A percentile compares a stretch with the other conserved stretches of the same genome.
Conservation (phyloP, 2,113 vertebrate species). For the Python bivittatus region DNA sequence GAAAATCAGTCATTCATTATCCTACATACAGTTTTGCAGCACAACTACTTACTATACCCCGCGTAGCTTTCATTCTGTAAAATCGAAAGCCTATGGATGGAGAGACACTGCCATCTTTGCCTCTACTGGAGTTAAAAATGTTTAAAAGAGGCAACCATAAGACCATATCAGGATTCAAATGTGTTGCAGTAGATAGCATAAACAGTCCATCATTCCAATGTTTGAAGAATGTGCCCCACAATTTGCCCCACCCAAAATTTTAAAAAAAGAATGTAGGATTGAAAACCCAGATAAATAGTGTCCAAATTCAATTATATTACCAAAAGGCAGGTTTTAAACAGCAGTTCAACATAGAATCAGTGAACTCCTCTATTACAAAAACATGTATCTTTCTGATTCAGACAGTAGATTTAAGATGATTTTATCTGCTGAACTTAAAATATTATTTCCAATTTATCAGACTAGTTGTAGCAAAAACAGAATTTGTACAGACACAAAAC, state of each 20-base stretch:
- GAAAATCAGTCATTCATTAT: neutral
- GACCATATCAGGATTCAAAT: neutral
- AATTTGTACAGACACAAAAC: neutral
- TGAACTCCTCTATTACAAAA: neutral
- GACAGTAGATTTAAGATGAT: neutral
- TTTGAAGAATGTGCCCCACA: neutral
- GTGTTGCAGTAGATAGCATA: neutral
- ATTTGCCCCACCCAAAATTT: neutral
- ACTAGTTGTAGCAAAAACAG: neutral
- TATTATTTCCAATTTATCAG: neutral
- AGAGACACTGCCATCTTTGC: neutral
- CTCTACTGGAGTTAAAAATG: slow-evolving; percentile 15
- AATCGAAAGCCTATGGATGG: neutral
- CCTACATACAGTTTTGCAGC: neutral
- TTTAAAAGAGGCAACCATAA: neutral
- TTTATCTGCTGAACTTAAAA: neutral
- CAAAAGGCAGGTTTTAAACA: neutral
- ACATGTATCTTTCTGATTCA: neutral
- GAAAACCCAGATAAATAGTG: neutral
- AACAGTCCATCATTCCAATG: neutral
- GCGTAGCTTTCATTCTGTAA: slow-evolving; percentile 15
- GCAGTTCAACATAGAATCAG: neutral
- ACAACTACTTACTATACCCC: neutral
- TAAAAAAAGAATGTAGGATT: neutral
- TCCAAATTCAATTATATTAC: neutral